phyloP scores from a whole-genome alignment of 2,797 vertebrate species.

The Pempheris klunzingeri region DNA sequence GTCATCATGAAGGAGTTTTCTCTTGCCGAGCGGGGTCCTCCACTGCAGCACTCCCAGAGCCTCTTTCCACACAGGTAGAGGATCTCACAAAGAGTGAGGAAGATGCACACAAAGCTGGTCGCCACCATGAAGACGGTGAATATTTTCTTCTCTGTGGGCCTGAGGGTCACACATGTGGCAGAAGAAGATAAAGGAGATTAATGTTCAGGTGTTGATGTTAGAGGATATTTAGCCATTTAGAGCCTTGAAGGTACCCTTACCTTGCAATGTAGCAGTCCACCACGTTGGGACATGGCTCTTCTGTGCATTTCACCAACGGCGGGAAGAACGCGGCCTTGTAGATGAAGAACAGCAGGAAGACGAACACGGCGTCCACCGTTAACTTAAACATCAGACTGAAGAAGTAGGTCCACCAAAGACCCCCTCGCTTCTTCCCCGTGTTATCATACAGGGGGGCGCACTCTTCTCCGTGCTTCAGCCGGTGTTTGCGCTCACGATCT shows the following conservation, averaged over 20 bases:
- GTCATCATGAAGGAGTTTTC: constrained; percentile 58
- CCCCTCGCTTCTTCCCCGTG: constrained; percentile 89
- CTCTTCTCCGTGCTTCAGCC: constrained; percentile 71
- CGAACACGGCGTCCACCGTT: constrained; percentile 84
- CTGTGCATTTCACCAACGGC: constrained; percentile 86
- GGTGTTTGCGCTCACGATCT: constrained; percentile 85
- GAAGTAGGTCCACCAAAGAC: constrained; percentile 94
- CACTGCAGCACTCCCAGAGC: constrained; percentile 70
- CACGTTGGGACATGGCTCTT: constrained; percentile 87
- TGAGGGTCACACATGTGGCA: constrained; percentile 46
- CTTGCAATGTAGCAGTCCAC: constrained; percentile 91
- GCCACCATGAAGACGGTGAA: constrained; percentile 89
- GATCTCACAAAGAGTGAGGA: constrained; percentile 86
- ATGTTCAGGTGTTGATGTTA: neutral
- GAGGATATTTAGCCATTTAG: neutral
- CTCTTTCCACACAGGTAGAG: constrained; percentile 88
- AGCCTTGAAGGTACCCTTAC: constrained; percentile 37
- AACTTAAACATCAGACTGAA: constrained; percentile 91
- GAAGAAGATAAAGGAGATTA: neutral
- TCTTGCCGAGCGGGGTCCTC: neutral
- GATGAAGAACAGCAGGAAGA: constrained; percentile 89
- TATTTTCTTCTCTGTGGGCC: constrained; percentile 90
- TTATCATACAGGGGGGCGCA: constrained; percentile 78
- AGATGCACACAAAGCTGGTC: constrained; percentile 85
- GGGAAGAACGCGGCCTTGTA: constrained; percentile 90